phyloP scores from a whole-genome alignment of 2,888 invertebrate genomes.

The Protophormia terraenovae region DNA sequence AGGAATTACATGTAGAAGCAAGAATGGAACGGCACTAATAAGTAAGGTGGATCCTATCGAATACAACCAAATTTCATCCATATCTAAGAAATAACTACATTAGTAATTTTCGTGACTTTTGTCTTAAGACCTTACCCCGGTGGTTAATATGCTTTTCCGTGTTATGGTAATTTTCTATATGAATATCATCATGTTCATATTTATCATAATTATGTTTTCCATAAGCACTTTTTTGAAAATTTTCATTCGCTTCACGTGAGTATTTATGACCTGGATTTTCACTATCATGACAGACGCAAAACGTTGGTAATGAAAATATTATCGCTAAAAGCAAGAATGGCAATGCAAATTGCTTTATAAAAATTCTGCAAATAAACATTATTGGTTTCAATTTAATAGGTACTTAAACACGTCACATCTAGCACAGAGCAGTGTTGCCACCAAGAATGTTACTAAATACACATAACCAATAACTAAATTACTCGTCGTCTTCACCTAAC shows the following conservation, averaged over 20 bases:
- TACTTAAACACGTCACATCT: constrained; percentile 8
- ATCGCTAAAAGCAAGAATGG: constrained; percentile 71
- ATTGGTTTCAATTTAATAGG: neutral
- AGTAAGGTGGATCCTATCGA: constrained; percentile 95
- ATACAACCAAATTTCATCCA: constrained; percentile 85
- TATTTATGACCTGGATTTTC: constrained; percentile 92
- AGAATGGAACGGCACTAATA: constrained; percentile 96
- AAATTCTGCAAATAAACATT: neutral
- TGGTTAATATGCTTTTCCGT: neutral
- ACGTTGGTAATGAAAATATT: constrained; percentile 77
- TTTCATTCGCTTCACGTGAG: constrained; percentile 84
- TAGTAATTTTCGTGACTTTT: neutral
- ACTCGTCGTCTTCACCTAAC: too few species aligned
- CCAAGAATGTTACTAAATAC: too few species aligned
- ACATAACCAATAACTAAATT: too few species aligned
- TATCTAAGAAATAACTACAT: constrained; percentile 71
- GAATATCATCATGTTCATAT: neutral
- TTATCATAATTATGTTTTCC: constrained; percentile 70
- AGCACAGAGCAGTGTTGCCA: too few species aligned
- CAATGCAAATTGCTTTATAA: neutral
- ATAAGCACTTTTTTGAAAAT: constrained; percentile 71
- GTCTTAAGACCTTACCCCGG: constrained; percentile 7
- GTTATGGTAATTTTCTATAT: neutral
- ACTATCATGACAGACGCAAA: constrained; percentile 82
- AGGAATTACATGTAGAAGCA: constrained; percentile 96